Conservation (phyloP, 2,797 vertebrate genomes). For the Lepilemur ruficaudatus region DNA sequence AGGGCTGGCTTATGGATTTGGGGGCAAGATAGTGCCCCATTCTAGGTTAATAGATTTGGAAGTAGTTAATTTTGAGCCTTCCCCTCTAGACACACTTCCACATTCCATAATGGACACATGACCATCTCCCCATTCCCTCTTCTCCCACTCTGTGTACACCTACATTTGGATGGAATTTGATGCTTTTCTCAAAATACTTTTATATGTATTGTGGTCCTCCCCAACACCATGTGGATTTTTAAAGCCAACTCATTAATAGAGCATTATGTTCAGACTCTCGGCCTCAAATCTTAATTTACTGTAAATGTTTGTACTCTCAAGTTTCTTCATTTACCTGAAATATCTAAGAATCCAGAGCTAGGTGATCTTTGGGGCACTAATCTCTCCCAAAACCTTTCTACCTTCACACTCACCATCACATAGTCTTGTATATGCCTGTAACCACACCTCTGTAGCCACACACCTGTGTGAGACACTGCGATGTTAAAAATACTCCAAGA, state of each 20-base stretch:
- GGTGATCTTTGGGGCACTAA: neutral
- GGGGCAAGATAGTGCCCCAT: neutral
- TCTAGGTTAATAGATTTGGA: conserved; percentile 15
- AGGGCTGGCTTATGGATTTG: neutral
- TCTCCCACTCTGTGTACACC: neutral
- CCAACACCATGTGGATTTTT: neutral
- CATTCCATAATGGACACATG: neutral
- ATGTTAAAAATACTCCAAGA: neutral
- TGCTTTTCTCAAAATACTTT: conserved; percentile 31
- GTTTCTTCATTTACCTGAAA: neutral
- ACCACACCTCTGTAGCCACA: neutral
- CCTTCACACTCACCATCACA: neutral
- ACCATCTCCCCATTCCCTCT: neutral
- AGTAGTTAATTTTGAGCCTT: conserved; percentile 24
- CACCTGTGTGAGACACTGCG: neutral
- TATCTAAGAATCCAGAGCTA: conserved; percentile 4
- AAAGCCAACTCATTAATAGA: conserved; percentile 7
- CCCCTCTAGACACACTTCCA: neutral
- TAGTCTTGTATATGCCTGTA: neutral
- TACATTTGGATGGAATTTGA: neutral
- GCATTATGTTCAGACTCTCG: neutral
- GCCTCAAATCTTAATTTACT: conserved; percentile 45
- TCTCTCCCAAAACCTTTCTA: neutral
- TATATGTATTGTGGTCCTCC: neutral
- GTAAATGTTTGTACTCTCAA: neutral